Evolutionary conservation across 2,113 vertebrate species (phyloP), one percentile per base, ranked within the genome.

Genomic region (Dunckerocampus dactyliophorus): DNA sequence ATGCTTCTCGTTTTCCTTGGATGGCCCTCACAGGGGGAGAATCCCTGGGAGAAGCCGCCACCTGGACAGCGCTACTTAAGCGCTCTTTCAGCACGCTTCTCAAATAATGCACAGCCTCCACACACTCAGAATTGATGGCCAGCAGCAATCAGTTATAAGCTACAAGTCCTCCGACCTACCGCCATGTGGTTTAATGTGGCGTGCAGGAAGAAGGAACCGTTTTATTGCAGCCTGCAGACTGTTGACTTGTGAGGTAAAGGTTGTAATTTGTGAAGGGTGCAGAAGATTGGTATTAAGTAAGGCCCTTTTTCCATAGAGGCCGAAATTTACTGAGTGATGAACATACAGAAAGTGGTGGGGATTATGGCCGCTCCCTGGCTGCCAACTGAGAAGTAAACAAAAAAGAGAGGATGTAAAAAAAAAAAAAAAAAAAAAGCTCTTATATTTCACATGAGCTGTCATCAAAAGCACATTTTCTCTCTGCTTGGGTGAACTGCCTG

Each of bases 251-350:
- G 82, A 72, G 88, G 85, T 79, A 67, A 22, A 82, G 5, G 67
- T 75, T 84, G 67, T 89, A 85, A 83, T 85, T 88, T 86, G 85
- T 73, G 66, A 85, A 76, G 75, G 73, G 81, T 78, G 76, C 69
- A 68, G 77, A 87, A 83, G 82, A 83, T 87, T 84, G 85, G 85
- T 89, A 87, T 90, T 89, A 88, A 89, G 90, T 89, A 85, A 70
- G 72, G 61, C 65, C 82, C 72, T 67, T 68, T 84, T 83, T 85
- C 84, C 84, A 83, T 60, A 63, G 77, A 84, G 77, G 80, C 70
- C 60, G n/a, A 71, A 74, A 82, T 85, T 86, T 86, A 87, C 61
- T 76, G 86, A 85, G 79, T 76, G 87, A 88, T 88, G 81, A 58
- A 66, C 77, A 81, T 79, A 39, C 70, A 62, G 81, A 77, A 73